Evolutionary conservation across 1,140 invertebrate species (phyloP), one percentile per base, ranked within the genome.

Genomic region (Hyposmocoma kahamanoa): DNA sequence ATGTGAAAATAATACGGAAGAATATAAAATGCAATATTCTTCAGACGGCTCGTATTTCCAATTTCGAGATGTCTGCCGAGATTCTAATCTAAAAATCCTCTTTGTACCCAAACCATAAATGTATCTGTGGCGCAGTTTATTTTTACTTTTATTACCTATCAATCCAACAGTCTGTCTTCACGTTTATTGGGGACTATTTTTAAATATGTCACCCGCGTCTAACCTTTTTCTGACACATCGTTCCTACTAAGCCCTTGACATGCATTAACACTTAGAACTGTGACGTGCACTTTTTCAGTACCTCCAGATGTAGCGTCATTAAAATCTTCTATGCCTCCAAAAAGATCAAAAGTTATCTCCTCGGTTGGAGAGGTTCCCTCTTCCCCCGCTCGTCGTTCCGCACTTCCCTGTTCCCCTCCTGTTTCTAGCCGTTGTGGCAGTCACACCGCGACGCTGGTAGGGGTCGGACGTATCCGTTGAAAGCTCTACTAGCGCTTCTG

Each of bases 271-370:
- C 81, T 82, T 84, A 83, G 53, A 50, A 41, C 57, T 65, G 56
- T 59, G 65, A 71, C 59, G 67, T 64, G 69, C 67, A 73, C 66
- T 80, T 82, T 84, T 84, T 81, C 72, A 72, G 58, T 63, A 50
- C 58, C 57, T 71, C 72, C 75, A 81, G 77, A 82, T 82, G 74
- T 72, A 72, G 68, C 74, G 71, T 84, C 81, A 84, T 84, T 84
- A 83, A 84, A 82, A 83, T 81, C 75, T 72, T 76, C 77, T 79
- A 68, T 71, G 61, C 64, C 59, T 72, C 76, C 75, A 78, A 82
- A 82, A 81, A 82, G 81, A 84, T 84, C 81, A 79, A 81, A 84
- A 84, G 78, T 82, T 84, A 82, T 84, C 75, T 82, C 65, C 65
- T 78, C 67, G 51, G 67, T 63, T 72, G 63, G 63, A 72, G 72